Evolutionary conservation across 1,140 invertebrate genomes (phyloP).

Genomic region (Drosophila pectinifera): DNA sequence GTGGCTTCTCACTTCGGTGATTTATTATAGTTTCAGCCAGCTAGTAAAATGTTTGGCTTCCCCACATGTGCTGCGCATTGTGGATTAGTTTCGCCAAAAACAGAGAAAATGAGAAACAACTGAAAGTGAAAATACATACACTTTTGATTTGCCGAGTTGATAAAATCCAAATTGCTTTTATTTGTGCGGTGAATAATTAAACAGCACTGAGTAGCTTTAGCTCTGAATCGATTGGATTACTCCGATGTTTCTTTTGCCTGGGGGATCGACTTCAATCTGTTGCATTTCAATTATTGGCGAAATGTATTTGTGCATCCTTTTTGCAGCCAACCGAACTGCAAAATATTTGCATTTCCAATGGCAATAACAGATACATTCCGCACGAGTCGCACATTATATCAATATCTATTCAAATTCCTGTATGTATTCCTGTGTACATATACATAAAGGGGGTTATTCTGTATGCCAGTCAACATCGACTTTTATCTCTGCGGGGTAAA

Average conservation of each 20-base stretch:
- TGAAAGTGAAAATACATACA: slow-evolving; percentile 66
- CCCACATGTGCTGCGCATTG: slow-evolving; percentile 58
- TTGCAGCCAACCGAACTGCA: slow-evolving; percentile 16
- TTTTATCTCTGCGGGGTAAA: slow-evolving; percentile 12
- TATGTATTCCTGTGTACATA: too few relatives aligned
- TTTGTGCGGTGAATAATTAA: slow-evolving; percentile 63
- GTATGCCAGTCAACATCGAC: slow-evolving; percentile 60
- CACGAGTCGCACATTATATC: slow-evolving; percentile 57
- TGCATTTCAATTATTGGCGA: slow-evolving; percentile 43
- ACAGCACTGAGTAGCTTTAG: slow-evolving; percentile 2
- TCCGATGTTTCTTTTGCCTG: neutral
- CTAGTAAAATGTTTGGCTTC: slow-evolving; percentile 42
- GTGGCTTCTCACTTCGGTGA: slow-evolving; percentile 60
- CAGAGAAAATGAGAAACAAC: neutral
- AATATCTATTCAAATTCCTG: slow-evolving; percentile 51
- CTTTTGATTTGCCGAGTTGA: slow-evolving; percentile 30
- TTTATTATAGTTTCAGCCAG: slow-evolving; percentile 45
- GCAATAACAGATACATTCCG: slow-evolving; percentile 40
- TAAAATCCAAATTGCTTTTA: slow-evolving; percentile 38
- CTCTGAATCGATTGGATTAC: slow-evolving; percentile 4
- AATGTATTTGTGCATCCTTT: slow-evolving; percentile 20
- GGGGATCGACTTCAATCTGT: slow-evolving; percentile 36
- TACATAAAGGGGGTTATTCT: slow-evolving; percentile 28
- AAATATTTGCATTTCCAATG: slow-evolving; percentile 72
- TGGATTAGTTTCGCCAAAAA: slow-evolving; percentile 47